Percentiles rank a stretch among this genome's conserved stretches.
Conservation (phyloP, 1,140 invertebrate species). For the Chymomyza costata region DNA sequence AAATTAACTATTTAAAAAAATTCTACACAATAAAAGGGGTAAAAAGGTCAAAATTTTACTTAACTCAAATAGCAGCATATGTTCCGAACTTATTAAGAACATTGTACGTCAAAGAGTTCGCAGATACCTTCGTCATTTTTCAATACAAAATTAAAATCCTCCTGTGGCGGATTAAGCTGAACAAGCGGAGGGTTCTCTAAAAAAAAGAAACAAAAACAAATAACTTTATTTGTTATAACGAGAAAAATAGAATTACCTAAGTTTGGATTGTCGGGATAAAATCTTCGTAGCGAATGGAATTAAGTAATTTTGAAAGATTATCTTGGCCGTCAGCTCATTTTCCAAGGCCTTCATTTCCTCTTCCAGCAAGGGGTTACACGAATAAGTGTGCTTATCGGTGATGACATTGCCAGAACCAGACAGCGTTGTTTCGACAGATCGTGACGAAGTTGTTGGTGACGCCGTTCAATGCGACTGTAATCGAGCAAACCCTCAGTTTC, state of each 20-base stretch:
- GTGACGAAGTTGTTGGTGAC: constrained; percentile 52
- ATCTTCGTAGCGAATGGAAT: constrained; percentile 57
- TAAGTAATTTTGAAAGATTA: constrained; percentile 64
- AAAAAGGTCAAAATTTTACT: constrained; percentile 69
- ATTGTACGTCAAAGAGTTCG: constrained; percentile 69
- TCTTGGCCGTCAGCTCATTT: constrained; percentile 64
- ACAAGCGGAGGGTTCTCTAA: constrained; percentile 67
- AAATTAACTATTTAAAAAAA: constrained; percentile 64
- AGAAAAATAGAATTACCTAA: too few species aligned
- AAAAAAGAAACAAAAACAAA: constrained; percentile 5
- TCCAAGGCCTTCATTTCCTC: constrained; percentile 63
- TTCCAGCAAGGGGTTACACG: constrained; percentile 62
- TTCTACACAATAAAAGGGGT: constrained; percentile 63
- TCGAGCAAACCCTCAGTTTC: constrained; percentile 38
- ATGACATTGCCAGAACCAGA: constrained; percentile 55
- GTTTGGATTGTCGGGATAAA: constrained; percentile 70
- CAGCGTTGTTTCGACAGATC: constrained; percentile 34
- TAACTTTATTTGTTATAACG: neutral
- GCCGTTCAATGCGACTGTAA: constrained; percentile 54
- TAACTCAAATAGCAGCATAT: constrained; percentile 50
- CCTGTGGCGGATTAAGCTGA: constrained; percentile 67
- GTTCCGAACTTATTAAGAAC: constrained; percentile 22
- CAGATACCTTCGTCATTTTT: constrained; percentile 70
- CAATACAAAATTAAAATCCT: constrained; percentile 66
- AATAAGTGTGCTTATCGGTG: constrained; percentile 67